These are phyloP conservation scores for Heterodera schachtii DNA, from an alignment of 1,140 invertebrate species.

Conservation along the genomic window DNA sequence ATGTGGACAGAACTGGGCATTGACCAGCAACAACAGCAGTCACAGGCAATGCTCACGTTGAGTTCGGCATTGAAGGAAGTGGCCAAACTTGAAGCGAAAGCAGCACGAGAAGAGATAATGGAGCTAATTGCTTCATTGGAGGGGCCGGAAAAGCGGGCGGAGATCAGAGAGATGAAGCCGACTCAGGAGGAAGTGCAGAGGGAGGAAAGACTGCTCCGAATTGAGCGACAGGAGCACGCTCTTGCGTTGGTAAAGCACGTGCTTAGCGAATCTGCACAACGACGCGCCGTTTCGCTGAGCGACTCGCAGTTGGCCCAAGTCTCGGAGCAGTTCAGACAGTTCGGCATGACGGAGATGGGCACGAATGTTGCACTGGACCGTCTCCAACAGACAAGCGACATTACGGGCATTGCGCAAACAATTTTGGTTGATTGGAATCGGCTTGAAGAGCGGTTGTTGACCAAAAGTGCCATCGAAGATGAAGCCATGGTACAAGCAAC, in stretches of 20 bases:
- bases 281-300: neutral
- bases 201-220: neutral
- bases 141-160: neutral
- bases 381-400: neutral
- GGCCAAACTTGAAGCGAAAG: constrained; percentile 2
- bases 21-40: neutral
- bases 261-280: neutral
- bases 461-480: constrained; percentile 11
- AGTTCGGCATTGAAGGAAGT: neutral
- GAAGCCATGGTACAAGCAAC: constrained; percentile 14
- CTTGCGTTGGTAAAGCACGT: neutral
- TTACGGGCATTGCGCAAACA: neutral
- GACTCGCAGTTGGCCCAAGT: neutral
- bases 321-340: neutral
- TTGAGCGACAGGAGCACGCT: neutral
- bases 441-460: neutral
- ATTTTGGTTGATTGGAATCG: neutral
- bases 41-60: neutral
- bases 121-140: neutral
- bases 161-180: neutral
- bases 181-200: neutral
- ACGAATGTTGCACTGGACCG: neutral
- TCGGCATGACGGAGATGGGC: neutral
- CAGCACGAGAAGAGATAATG: neutral
- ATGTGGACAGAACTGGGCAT: neutral